Evolutionary conservation across 2,888 invertebrate species (phyloP).

Genomic region (Hecatera dysodea): DNA sequence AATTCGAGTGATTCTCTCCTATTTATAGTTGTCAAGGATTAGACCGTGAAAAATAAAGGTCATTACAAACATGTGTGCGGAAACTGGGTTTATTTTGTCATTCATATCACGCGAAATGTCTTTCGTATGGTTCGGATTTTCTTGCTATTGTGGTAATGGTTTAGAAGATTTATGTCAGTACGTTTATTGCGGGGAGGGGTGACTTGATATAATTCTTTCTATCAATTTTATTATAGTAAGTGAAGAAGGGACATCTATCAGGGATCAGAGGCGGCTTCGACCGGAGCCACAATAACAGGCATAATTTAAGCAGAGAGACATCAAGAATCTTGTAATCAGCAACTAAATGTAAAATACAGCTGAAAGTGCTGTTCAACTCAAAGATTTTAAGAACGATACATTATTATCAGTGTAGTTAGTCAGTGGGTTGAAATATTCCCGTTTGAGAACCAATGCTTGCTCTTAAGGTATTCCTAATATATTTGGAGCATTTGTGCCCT

Average conservation of each 20-base stretch:
- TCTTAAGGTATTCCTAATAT: too few relatives aligned
- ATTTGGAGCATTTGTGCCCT: too few relatives aligned
- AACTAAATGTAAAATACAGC: not conserved
- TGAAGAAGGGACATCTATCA: constrained; percentile 21
- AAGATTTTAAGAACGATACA: too few relatives aligned
- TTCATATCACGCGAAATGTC: constrained; percentile 46
- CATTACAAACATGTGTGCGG: constrained; percentile 45
- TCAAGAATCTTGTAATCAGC: not conserved
- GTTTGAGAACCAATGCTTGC: too few relatives aligned
- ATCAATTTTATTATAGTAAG: constrained; percentile 49
- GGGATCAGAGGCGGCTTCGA: not conserved
- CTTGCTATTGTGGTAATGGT: constrained; percentile 30
- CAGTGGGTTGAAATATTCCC: too few relatives aligned
- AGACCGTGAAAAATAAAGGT: constrained; percentile 23
- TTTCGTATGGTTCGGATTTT: constrained; percentile 25
- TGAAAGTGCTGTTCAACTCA: too few relatives aligned
- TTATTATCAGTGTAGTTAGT: too few relatives aligned
- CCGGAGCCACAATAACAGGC: not conserved
- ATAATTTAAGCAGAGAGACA: not conserved
- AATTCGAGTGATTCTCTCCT: not conserved
- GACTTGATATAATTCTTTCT: constrained; percentile 36
- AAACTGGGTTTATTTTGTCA: constrained; percentile 37
- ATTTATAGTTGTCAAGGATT: constrained; percentile 4
- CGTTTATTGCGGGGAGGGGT: constrained; percentile 42
- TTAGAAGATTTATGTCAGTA: constrained; percentile 45